These are phyloP conservation scores for Teleogryllus occipitalis DNA, from an alignment of 1,140 invertebrate genomes.

Conservation along the genomic window DNA sequence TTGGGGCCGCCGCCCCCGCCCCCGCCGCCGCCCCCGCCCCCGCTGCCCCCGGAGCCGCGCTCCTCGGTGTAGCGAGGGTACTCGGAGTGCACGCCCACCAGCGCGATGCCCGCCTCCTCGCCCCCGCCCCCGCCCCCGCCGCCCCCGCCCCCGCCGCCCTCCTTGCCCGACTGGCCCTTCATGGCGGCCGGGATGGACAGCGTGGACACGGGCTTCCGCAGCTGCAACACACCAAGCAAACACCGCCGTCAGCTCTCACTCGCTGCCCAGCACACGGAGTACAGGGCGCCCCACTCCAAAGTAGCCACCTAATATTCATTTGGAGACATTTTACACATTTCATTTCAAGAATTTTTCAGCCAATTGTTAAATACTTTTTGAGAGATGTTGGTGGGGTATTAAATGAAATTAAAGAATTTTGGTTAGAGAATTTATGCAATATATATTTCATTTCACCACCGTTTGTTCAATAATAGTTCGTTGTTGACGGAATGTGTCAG, in stretches of 20 bases:
- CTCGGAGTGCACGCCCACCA: conserved; percentile 76
- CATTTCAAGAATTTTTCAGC: too few species aligned
- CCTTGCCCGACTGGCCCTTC: conserved; percentile 46
- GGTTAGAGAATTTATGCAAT: too few species aligned
- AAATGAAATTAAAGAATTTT: too few species aligned
- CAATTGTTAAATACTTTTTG: too few species aligned
- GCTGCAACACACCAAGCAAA: conserved; percentile 50
- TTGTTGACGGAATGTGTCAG: too few species aligned
- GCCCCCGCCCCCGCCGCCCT: conserved; percentile 56
- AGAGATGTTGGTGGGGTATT: too few species aligned
- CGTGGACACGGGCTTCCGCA: conserved; percentile 93
- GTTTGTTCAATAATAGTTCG: too few species aligned
- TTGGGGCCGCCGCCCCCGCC: conserved; percentile 63
- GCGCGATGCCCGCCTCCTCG: conserved; percentile 70
- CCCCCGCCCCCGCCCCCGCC: conserved; percentile 21
- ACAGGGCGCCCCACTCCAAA: too few species aligned
- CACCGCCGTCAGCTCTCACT: background rate
- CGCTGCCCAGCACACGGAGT: too few species aligned
- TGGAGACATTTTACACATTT: too few species aligned
- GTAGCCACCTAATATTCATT: too few species aligned
- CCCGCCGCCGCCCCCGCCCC: conserved; percentile 55
- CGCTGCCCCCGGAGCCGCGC: conserved; percentile 35
- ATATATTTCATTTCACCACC: too few species aligned
- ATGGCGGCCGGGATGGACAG: conserved; percentile 89
- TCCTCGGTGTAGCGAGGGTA: conserved; percentile 80